These are phyloP conservation scores for Psittacula echo DNA, from an alignment of 2,797 vertebrate genomes.

Conservation along the genomic window DNA sequence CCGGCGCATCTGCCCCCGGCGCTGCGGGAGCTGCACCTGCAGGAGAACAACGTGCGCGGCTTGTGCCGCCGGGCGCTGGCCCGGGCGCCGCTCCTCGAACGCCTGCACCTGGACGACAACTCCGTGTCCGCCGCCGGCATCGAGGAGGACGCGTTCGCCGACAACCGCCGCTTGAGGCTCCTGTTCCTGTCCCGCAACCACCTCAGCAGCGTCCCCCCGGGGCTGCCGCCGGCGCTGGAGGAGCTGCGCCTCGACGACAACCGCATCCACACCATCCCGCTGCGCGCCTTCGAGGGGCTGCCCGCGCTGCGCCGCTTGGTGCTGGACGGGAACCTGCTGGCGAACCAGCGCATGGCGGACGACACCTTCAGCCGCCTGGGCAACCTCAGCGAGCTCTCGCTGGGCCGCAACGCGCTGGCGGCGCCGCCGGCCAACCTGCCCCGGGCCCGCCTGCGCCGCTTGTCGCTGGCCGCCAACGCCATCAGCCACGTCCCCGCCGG, in stretches of 20 bases:
- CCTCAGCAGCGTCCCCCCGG: constrained; percentile 93
- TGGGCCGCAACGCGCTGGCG: constrained; percentile 90
- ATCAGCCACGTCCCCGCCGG: constrained; percentile 91
- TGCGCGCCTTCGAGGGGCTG: constrained; percentile 90
- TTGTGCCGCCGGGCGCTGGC: constrained; percentile 87
- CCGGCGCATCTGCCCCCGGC: constrained; percentile 89
- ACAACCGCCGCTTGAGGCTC: constrained; percentile 85
- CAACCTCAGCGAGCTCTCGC: constrained; percentile 92
- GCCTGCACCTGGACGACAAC: constrained; percentile 94
- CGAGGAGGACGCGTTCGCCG: constrained; percentile 93
- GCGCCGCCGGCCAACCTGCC: constrained; percentile 92
- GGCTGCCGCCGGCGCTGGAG: constrained; percentile 91
- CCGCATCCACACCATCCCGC: constrained; percentile 93
- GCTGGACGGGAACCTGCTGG: constrained; percentile 94
- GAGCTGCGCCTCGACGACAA: constrained; percentile 95
- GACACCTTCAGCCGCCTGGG: constrained; percentile 88
- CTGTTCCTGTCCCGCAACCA: constrained; percentile 95
- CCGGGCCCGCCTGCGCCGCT: constrained; percentile 84
- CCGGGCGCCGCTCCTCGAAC: constrained; percentile 89
- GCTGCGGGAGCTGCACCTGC: constrained; percentile 92
- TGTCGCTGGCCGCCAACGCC: constrained; percentile 93
- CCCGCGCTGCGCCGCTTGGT: constrained; percentile 88
- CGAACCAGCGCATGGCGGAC: constrained; percentile 95
- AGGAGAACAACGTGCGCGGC: constrained; percentile 94
- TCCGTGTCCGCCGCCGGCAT: constrained; percentile 95